A percentile compares a stretch with the other conserved stretches of the same genome.
These are phyloP conservation scores for Gastrophysa polygoni DNA, from an alignment of 2,888 invertebrate genomes.

Conservation along the genomic window DNA sequence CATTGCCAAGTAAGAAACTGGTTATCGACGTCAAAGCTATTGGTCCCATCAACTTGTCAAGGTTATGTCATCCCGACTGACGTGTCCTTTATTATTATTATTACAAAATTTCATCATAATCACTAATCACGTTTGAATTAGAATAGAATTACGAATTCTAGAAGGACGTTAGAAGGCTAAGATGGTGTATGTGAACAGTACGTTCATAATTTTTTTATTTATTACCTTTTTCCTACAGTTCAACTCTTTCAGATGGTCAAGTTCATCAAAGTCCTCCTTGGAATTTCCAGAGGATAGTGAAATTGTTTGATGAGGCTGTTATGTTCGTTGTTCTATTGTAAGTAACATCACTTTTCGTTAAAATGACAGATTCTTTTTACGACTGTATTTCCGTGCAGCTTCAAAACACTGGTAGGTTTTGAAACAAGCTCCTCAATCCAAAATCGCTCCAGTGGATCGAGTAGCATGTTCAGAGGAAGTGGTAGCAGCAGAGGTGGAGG, in stretches of 20 bases:
- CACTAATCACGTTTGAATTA: no score
- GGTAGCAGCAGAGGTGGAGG: conserved; percentile 33
- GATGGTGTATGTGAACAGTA: conserved; percentile 41
- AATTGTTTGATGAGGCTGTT: conserved; percentile 62
- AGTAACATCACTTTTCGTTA: conserved; percentile 50
- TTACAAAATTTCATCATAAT: no score
- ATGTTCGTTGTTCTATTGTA: conserved; percentile 65
- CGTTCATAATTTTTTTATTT: conserved; percentile 14
- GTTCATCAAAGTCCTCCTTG: conserved; percentile 61
- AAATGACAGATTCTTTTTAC: no score
- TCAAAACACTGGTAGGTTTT: conserved; percentile 47
- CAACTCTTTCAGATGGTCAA: conserved; percentile 61
- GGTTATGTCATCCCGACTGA: no score
- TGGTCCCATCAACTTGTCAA: no score
- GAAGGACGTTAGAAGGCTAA: neutral
- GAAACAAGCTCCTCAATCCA: conserved; percentile 37
- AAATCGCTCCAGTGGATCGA: conserved; percentile 29
- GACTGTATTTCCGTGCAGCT: conserved; percentile 42
- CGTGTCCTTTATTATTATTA: no score
- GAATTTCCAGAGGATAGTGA: conserved; percentile 56
- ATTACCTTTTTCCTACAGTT: neutral
- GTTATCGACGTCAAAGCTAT: no score
- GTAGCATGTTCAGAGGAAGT: conserved; percentile 39
- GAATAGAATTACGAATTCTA: no score
- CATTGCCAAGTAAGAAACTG: no score